Base-by-base conservation (phyloP, 2,113 vertebrate species). In the Trichechus manatus region DNA sequence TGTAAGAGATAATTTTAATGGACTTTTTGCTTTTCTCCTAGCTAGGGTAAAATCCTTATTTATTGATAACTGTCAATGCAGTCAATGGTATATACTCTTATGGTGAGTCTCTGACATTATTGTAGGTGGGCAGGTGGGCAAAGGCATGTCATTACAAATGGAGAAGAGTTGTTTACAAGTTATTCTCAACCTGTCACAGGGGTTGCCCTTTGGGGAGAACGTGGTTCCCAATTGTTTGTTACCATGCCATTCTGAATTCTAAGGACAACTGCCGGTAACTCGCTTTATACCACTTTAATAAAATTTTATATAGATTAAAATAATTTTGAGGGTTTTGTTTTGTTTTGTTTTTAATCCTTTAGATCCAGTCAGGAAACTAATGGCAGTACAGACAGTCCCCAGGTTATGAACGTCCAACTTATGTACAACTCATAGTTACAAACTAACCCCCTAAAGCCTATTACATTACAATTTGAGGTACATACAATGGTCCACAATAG, bases 271-370 rank as follows among this genome's bases (percentile, higher is more conserved):
- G 23, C 22, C n/a, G n/a, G n/a, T n/a, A n/a, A n/a, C n/a, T n/a
- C n/a, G n/a, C n/a, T n/a, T 93, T n/a, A 6, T 68, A 39, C 72
- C 74, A 82, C 50, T 59, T 56, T 66, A 8, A 68, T 97, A 77
- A 95, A 93, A 63, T 22, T 82, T 44, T 70, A 66, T 13, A 25
- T 92, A 39, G 36, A 50, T 95, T 72, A 59, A 91, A 80, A 85
- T 79, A 44, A 87, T 83, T 94, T 90, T 56, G 27, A n/a, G n/a
- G n/a, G n/a, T n/a, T n/a, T n/a, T n/a, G 7, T 47, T 56, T 56
- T 56, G 3, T 14, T 56, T 56, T 47, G 66, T 84, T 96, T 95
- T 27, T 85, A 68, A 29, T 93, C 39, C 87, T 78, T 81, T 27
- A 66, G 83, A 82, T 61, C 70, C 3, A 68, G n/a, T 86, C 39